Base-by-base conservation (phyloP, 2,888 invertebrate genomes). In the Subacronicta megacephala region DNA sequence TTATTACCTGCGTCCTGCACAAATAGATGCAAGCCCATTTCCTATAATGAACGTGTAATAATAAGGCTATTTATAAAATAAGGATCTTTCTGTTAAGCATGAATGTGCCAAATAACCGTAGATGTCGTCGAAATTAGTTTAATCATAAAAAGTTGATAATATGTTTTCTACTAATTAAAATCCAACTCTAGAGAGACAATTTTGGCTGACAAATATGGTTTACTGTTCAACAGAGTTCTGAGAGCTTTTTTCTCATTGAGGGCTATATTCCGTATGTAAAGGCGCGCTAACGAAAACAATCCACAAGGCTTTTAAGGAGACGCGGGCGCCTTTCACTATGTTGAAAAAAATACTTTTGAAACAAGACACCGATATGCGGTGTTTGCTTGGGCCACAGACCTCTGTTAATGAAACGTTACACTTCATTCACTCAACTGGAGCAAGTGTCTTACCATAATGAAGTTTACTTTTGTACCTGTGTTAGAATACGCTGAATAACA, bases 281-380 rank as follows among this genome's bases (percentile, higher is more conserved):
- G 82, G 81, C 66, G 80, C 76, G 89, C 86, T 90, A 92, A 91
- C 87, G 78, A 90, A 84, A 81, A 88, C 83, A 83, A 83, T 82
- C 87, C 81, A 92, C 90, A 90, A 89, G 88, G 89, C 89, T 90
- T 90, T 91, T 88, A 91, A 89, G 87, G 88, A 88, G 89, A 88
- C 84, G 85, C 87, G 86, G 85, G 84, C 80, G 85, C 91, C 90
- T 92, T 92, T 91, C 90, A 89, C 92, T 85, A 77, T 84, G 78
- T 79, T 67, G 81, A 89, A 87, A 90, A 88, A 82, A 84, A 80
- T n/a, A 70, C 66, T 78, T 83, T 87, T 88, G 90, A 88, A 91
- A 92, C 87, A 89, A 88, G 88, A 90, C 86, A 90, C 90, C 90
- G 86, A 89, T 85, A 80, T 81, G 81, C 79, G 79, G 82, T 88